Conservation (phyloP, 1,140 invertebrate species). For the Tribolium castaneum region DNA sequence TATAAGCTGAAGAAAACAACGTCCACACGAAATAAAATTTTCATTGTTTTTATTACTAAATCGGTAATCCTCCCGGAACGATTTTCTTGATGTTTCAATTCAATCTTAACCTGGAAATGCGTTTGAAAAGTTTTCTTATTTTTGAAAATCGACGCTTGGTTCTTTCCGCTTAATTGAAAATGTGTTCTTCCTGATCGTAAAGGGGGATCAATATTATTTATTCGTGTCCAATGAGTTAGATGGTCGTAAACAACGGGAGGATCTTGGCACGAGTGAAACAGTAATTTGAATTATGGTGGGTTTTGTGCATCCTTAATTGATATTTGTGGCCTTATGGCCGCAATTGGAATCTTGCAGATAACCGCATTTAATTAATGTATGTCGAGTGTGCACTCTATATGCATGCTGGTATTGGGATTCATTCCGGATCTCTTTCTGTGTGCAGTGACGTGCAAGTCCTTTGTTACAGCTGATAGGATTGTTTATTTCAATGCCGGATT, state of each 20-base stretch:
- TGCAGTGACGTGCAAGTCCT: conserved; percentile 23
- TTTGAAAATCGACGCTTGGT: background rate
- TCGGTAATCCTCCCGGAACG: background rate
- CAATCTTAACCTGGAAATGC: background rate
- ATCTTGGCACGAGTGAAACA: conserved; percentile 50
- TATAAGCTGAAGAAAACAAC: conserved; percentile 6
- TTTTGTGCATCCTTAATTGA: conserved; percentile 62
- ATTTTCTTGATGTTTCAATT: conserved; percentile 19
- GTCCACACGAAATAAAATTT: conserved; percentile 7
- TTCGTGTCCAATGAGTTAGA: conserved; percentile 15
- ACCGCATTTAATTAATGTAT: conserved; percentile 63
- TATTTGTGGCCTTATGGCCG: conserved; percentile 63
- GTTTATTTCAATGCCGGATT: conserved; percentile 34
- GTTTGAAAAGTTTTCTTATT: background rate
- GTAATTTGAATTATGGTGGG: conserved; percentile 61
- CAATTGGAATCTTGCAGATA: conserved; percentile 64
- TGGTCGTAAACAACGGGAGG: conserved; percentile 30
- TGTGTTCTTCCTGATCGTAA: background rate
- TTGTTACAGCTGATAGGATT: conserved; percentile 38
- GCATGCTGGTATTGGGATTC: conserved; percentile 27
- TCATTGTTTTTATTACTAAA: conserved; percentile 18
- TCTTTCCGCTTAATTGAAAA: background rate
- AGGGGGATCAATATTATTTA: conserved; percentile 27
- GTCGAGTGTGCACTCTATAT: conserved; percentile 52
- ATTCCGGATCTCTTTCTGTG: conserved; percentile 15